These are phyloP conservation scores for Crotalus tigris DNA, from an alignment of 2,113 vertebrate genomes.

Conservation along the genomic window DNA sequence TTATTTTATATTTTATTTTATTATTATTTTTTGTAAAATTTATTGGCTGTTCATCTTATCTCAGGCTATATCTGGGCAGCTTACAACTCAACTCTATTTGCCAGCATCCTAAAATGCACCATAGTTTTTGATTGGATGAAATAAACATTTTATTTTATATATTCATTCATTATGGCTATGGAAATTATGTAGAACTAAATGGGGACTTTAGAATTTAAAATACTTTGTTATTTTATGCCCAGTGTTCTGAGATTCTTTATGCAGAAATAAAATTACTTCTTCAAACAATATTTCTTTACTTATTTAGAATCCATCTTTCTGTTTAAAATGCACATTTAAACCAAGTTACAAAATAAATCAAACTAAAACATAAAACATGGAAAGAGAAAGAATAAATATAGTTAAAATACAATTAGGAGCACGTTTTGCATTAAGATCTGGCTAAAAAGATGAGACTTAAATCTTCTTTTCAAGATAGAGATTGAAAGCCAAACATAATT, in stretches of 20 bases:
- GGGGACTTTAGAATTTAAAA: background rate
- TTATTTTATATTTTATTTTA: too few species aligned
- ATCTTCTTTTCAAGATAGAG: background rate
- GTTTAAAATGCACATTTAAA: background rate
- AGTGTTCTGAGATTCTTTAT: background rate
- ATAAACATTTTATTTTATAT: conserved; percentile 47
- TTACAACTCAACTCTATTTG: background rate
- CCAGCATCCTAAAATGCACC: background rate
- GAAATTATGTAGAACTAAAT: background rate
- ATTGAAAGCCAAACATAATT: background rate
- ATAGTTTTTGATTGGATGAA: conserved; percentile 15
- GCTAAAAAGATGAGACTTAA: background rate
- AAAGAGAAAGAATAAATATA: background rate
- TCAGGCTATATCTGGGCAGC: background rate
- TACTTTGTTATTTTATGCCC: background rate
- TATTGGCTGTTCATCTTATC: background rate
- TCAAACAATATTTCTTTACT: background rate
- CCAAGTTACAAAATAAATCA: background rate
- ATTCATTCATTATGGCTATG: conserved; percentile 25
- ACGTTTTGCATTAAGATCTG: background rate
- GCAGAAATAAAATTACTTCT: background rate
- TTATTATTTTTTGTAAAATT: background rate
- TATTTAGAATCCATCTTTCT: background rate
- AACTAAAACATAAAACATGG: background rate
- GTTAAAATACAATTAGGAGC: background rate